Percentiles rank a stretch among this genome's conserved stretches.
Evolutionary conservation across 1,140 invertebrate species (phyloP).

Genomic region (Pachypeltis micranthus): DNA sequence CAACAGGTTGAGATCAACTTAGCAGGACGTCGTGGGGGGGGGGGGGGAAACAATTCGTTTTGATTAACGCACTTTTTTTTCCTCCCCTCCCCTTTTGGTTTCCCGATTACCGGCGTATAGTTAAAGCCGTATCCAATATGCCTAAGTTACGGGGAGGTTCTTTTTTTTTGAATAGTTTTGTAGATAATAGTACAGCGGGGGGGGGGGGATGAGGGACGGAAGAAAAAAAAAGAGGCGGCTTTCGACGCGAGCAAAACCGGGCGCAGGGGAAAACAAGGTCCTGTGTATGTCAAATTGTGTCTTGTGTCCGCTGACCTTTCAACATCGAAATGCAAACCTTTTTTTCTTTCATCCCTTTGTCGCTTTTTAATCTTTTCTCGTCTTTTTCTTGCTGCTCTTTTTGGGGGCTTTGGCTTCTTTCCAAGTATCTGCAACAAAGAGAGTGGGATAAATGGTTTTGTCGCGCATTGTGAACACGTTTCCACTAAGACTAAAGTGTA

Average conservation of each 20-base stretch:
- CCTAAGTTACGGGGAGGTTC: background rate
- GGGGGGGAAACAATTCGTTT: too few relatives aligned
- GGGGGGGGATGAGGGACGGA: background rate
- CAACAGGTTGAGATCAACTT: too few relatives aligned
- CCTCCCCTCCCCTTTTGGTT: too few relatives aligned
- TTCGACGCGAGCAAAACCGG: background rate
- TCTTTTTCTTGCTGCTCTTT: constrained; percentile 52
- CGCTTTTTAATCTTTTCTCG: constrained; percentile 50
- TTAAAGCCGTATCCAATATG: background rate
- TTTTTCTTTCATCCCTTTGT: background rate
- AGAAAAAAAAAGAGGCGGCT: background rate
- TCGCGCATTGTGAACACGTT: too few relatives aligned
- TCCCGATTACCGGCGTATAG: too few relatives aligned
- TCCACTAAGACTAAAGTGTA: too few relatives aligned
- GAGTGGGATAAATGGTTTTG: too few relatives aligned
- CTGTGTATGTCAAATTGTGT: too few relatives aligned
- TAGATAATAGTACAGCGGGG: background rate
- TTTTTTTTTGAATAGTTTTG: too few relatives aligned
- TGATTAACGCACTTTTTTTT: too few relatives aligned
- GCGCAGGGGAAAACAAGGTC: background rate
- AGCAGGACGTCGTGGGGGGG: too few relatives aligned
- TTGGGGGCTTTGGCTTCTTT: constrained; percentile 50
- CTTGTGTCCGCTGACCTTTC: too few relatives aligned
- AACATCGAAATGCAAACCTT: background rate
- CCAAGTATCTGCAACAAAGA: constrained; percentile 51